Evolutionary conservation across 2,888 invertebrate species (phyloP).

Genomic region (Drosophila mimetica): DNA sequence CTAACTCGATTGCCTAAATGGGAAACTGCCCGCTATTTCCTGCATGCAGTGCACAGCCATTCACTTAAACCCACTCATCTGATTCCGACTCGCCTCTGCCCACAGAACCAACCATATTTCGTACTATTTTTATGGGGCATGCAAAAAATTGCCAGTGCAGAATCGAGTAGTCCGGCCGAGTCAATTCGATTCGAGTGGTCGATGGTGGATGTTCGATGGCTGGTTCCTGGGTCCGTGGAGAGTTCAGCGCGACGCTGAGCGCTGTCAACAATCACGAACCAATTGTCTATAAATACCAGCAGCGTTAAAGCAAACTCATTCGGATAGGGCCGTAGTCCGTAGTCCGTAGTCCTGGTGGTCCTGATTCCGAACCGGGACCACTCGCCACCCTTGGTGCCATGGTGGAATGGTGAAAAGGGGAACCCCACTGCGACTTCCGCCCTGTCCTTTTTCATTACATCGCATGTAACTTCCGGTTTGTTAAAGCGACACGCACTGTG

Average conservation of each 20-base stretch:
- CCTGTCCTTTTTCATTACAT: conserved; percentile 79
- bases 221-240: conserved; percentile 49
- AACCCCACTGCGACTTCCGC: conserved; percentile 69
- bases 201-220: conserved; percentile 12
- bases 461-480: conserved; percentile 80
- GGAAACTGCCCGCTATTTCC: conserved; percentile 62
- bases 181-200: conserved; percentile 21
- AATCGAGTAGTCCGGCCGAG: neutral
- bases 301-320: conserved; percentile 69
- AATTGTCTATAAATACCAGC: conserved; percentile 79
- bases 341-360: conserved; percentile 32
- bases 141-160: conserved; percentile 68
- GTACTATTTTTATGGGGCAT: conserved; percentile 73
- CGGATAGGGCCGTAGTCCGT: conserved; percentile 30
- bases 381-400: neutral
- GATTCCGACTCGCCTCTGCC: conserved; percentile 16
- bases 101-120: conserved; percentile 62
- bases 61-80: conserved; percentile 26
- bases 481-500: conserved; percentile 77
- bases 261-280: conserved; percentile 80
- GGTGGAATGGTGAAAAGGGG: neutral
- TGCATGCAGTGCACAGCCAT: conserved; percentile 48
- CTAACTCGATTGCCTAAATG: conserved; percentile 32
- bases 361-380: conserved; percentile 28
- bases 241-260: conserved; percentile 63